Evolutionary conservation across 2,888 invertebrate species (phyloP), one percentile per base, ranked within the genome.

Genomic region (Eristalis intricaria): DNA sequence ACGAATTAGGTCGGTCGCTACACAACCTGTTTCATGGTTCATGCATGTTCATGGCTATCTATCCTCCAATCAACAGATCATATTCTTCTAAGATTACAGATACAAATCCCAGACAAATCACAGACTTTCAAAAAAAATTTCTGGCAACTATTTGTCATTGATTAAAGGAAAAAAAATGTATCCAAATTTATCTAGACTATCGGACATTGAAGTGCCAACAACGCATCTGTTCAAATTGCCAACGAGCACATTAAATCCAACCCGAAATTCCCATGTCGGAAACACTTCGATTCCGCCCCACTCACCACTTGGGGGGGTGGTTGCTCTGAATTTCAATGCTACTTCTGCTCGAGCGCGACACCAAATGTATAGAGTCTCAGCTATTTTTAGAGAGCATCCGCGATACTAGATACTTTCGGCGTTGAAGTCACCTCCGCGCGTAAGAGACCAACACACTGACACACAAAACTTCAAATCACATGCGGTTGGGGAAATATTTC

Each of bases 361-460:
- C 19, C 50, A 19, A 50, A 50, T 50, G 19, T 50, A 50, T 50
- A 50, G 50, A 50, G 1, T 50, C 19, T 7, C 19, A 0, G 8
- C 32, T 73, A 73, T 73, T 73, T 73, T 63, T 73, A 73, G 73
- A 71, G 73, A 61, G 19, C 40, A 40, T 60, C 26, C 19, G n/a
- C n/a, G 15, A 50, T 23, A 68, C 29, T 58, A 58, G 50, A 50
- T 50, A 29, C 32, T 32, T 69, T 69, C 8, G 19, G 8, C 40
- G 26, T 40, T 61, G 15, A 73, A 63, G 7, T 22, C 19, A 10
- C 19, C 26, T 40, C 10, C 19, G 50, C 7, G 50, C 7, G 69
- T 61, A 61, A 69, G 43, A n/a, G 38, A n/a, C 19, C 50, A 2
- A 8, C n/a, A 19, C 19, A 32, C 32, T 7, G 5, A 32, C 50